Evolutionary conservation across 2,113 vertebrate species (phyloP).

Genomic region (Danio rerio): GRCz12tu NC_133188.1:3529001-3529500

Average conservation of each 20-base stretch:
- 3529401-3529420: slow-evolving; percentile 60
- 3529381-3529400: slow-evolving; percentile 69
- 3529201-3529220: neutral
- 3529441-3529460: slow-evolving; percentile 10
- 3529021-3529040: slow-evolving; percentile 43
- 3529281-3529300: slow-evolving; percentile 59
- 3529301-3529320: slow-evolving; percentile 61
- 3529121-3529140: neutral
- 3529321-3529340: slow-evolving; percentile 61
- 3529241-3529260: slow-evolving; percentile 50
- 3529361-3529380: slow-evolving; percentile 67
- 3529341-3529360: slow-evolving; percentile 63
- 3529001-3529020: slow-evolving; percentile 21
- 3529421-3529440: slow-evolving; percentile 45
- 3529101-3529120: slow-evolving; percentile 10
- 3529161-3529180: slow-evolving; percentile 33
- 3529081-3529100: neutral
- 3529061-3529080: neutral
- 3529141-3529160: neutral
- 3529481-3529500: slow-evolving; percentile 38
- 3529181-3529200: neutral
- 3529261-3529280: slow-evolving; percentile 56
- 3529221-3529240: slow-evolving; percentile 49
- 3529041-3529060: slow-evolving; percentile 38
- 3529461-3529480: slow-evolving; percentile 21